phyloP scores from a whole-genome alignment of 2,797 vertebrate species.

The Astyanax mexicanus region DNA sequence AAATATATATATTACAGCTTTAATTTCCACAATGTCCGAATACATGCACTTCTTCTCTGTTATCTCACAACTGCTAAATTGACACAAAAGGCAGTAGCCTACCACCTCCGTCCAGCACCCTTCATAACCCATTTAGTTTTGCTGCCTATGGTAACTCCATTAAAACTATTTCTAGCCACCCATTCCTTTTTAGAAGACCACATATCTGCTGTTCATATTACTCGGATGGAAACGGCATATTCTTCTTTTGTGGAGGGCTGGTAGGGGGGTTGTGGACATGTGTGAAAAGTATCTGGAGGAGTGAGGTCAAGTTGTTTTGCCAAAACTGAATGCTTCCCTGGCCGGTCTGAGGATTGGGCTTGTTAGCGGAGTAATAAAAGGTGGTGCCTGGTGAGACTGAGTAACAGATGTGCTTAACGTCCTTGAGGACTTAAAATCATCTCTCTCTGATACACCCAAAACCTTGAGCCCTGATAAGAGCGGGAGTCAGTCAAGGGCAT shows the following conservation, averaged over 20 bases:
- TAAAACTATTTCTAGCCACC: constrained; percentile 30
- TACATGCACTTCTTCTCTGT: no score
- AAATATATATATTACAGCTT: no score
- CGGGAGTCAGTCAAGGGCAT: constrained; percentile 56
- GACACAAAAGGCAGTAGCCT: no score
- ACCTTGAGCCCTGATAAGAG: constrained; percentile 69
- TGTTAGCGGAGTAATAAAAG: constrained; percentile 5
- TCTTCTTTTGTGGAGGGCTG: constrained; percentile 11
- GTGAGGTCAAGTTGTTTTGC: constrained; percentile 66
- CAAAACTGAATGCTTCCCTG: constrained; percentile 24
- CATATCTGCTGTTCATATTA: constrained; percentile 13
- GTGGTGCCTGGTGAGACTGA: constrained; percentile 20
- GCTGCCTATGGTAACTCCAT: background rate
- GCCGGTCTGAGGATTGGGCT: constrained; percentile 10
- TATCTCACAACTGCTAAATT: no score
- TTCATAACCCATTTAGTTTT: no score
- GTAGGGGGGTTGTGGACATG: constrained; percentile 37
- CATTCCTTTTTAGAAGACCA: background rate
- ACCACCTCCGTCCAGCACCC: no score
- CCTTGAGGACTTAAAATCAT: constrained; percentile 64
- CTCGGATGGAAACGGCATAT: constrained; percentile 12
- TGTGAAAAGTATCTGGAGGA: constrained; percentile 52
- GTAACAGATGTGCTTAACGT: constrained; percentile 37
- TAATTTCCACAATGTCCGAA: no score
- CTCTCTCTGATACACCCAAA: constrained; percentile 55